Evolutionary conservation across 2,888 invertebrate species (phyloP).

Genomic region (Globia sparganii): DNA sequence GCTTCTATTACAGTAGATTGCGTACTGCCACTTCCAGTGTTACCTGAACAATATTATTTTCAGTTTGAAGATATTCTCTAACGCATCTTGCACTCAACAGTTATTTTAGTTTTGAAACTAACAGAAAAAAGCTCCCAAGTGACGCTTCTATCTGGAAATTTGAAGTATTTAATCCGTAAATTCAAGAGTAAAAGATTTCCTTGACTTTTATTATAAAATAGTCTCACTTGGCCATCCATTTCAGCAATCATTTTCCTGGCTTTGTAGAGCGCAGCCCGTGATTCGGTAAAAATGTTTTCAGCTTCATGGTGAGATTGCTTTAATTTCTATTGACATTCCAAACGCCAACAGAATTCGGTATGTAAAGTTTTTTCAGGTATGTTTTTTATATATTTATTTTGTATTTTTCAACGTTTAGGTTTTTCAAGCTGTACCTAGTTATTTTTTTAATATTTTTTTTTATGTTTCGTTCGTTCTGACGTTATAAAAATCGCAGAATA

Average conservation of each 20-base stretch:
- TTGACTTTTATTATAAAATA: conserved; percentile 44
- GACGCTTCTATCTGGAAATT: conserved; percentile 9
- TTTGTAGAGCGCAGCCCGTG: conserved; percentile 39
- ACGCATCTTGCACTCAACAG: background rate
- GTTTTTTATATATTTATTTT: no score
- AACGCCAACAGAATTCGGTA: background rate
- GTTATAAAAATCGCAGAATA: no score
- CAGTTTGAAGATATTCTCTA: background rate
- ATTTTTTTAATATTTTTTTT: no score
- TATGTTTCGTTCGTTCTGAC: no score
- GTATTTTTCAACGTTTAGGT: no score
- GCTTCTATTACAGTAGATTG: conserved; percentile 31
- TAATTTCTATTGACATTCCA: conserved; percentile 45
- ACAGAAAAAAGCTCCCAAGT: background rate
- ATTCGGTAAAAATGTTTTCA: conserved; percentile 56
- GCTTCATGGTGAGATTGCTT: conserved; percentile 56
- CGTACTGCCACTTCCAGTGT: background rate
- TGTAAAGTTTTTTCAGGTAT: no score
- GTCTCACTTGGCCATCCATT: conserved; percentile 45
- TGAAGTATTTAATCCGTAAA: conserved; percentile 35
- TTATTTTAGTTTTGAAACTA: background rate
- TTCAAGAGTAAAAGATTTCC: conserved; percentile 29
- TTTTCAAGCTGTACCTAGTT: no score
- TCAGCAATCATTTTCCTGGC: conserved; percentile 49
- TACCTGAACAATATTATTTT: conserved; percentile 8